phyloP scores from a whole-genome alignment of 2,888 invertebrate genomes.

The Troglohyphantes excavatus region DNA sequence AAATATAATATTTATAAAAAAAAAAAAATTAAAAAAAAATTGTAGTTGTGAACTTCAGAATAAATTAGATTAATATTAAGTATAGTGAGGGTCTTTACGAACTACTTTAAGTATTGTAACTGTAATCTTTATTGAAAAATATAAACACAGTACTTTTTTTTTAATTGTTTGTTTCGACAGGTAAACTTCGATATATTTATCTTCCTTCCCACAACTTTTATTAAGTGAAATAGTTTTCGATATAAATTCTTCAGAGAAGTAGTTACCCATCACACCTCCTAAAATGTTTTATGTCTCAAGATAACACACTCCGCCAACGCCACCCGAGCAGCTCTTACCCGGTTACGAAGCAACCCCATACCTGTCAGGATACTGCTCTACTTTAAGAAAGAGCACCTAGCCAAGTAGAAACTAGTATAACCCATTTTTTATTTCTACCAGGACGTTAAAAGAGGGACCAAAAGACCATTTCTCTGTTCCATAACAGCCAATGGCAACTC shows the following conservation, averaged over 20 bases:
- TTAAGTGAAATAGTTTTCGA: neutral
- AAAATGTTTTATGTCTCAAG: neutral
- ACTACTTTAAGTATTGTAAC: too few species aligned
- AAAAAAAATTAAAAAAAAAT: too few species aligned
- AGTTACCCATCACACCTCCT: neutral
- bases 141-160: too few species aligned
- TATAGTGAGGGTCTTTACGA: too few species aligned
- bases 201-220: too few species aligned
- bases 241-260: neutral
- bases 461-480: slow-evolving; percentile 58
- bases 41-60: too few species aligned
- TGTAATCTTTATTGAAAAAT: too few species aligned
- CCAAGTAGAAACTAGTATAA: slow-evolving; percentile 6
- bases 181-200: too few species aligned
- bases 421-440: slow-evolving; percentile 32
- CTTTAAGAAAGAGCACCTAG: neutral
- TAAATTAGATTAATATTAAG: too few species aligned
- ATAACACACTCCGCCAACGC: neutral
- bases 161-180: too few species aligned
- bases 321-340: neutral
- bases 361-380: slow-evolving; percentile 16
- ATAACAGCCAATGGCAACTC: slow-evolving; percentile 39
- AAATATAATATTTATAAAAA: too few species aligned
- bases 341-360: neutral
- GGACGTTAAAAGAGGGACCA: slow-evolving; percentile 38